Base-by-base conservation (phyloP, 1,140 invertebrate genomes). In the Subanguina moxae region DNA sequence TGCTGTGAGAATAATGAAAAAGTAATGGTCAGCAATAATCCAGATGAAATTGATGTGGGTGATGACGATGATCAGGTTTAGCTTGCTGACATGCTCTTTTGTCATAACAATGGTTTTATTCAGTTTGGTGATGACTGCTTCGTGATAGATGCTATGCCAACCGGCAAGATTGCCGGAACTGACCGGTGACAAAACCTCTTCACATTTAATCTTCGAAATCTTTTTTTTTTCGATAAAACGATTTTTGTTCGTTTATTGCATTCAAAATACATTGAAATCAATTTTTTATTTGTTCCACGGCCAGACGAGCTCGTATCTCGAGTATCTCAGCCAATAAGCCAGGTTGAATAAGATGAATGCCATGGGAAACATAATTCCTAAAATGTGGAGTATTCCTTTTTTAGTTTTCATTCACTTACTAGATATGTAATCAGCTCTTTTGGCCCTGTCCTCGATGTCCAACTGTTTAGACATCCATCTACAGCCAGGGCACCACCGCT, bases 351-450 rank as follows among this genome's bases (percentile, higher is more conserved):
- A 28, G 48, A 68, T 59, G 45, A 77, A 78, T 25, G 59, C 48
- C 23, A 74, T 25, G n/a, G 76, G 76, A 43, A 78, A 78, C 32
- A 73, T 23, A 21, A 78, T 57, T 63, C 77, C 79, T 80, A 25
- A 74, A 74, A 28, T 61, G 30, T 25, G 1, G n/a, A n/a, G n/a
- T n/a, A n/a, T n/a, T n/a, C n/a, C n/a, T 25, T 30, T 30, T 61
- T 61, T 19, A 64, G 13, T n/a, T 58, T 63, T 9, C n/a, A 19
- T 59, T 28, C 1, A 73, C 70, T 78, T 64, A 76, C 74, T 65
- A 23, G 77, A 78, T 27, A 78, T 46, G 21, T 82, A 76, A 57
- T 78, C 77, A 0, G 77, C 78, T 28, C 75, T 38, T 70, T 78
- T 78, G n/a, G 78, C 72, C 27, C 67, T 61, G 64, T 78, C 77